Percentiles rank a stretch among this genome's conserved stretches.
Conservation (phyloP, 2,113 vertebrate species). For the Platichthys stellatus region DNA sequence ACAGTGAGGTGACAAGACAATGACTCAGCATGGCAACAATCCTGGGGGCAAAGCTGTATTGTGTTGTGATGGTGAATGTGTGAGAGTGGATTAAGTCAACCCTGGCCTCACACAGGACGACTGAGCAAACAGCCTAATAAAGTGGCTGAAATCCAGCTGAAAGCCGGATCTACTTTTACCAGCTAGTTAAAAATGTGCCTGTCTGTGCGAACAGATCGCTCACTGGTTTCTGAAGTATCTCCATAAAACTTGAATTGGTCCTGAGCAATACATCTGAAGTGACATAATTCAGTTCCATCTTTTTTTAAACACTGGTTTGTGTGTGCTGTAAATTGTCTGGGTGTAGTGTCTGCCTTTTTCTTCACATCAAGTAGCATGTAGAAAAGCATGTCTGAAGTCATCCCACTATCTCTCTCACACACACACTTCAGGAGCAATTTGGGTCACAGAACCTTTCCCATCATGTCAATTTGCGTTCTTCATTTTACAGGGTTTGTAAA, state of each 20-base stretch:
- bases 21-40: slow-evolving; percentile 66
- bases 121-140: slow-evolving; percentile 40
- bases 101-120: slow-evolving; percentile 45
- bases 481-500: not conserved
- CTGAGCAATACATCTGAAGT: not conserved
- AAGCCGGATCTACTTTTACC: slow-evolving; percentile 17
- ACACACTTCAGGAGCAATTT: not conserved
- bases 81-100: slow-evolving; percentile 59
- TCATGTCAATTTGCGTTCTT: not conserved
- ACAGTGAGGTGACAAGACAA: slow-evolving; percentile 51
- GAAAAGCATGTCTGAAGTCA: too few relatives aligned
- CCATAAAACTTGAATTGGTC: too few relatives aligned
- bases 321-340: too few relatives aligned
- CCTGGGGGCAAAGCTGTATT: slow-evolving; percentile 53
- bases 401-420: not conserved
- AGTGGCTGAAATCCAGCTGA: slow-evolving; percentile 55
- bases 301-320: too few relatives aligned
- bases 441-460: not conserved
- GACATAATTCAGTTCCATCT: not conserved
- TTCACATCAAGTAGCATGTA: too few relatives aligned
- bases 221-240: not conserved
- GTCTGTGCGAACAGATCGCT: not conserved
- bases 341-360: too few relatives aligned
- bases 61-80: slow-evolving; percentile 55
- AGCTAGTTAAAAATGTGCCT: not conserved